Conservation (phyloP, 92 coral and sea anemone species). For the Actinostola sp. region DNA sequence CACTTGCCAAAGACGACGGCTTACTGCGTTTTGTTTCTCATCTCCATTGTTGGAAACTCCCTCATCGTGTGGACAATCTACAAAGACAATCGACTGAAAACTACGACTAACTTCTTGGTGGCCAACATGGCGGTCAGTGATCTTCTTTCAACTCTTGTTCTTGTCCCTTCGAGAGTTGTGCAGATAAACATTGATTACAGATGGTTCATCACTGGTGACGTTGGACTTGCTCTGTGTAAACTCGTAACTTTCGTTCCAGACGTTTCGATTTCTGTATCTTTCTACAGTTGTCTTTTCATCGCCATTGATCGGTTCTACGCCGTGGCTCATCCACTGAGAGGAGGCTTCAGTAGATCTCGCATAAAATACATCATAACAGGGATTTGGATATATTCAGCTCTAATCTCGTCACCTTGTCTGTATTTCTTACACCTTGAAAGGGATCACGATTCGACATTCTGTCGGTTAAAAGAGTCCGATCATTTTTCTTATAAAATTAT, state of each 20-base stretch:
- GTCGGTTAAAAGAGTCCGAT: too few species aligned
- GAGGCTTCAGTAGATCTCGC: slow-evolving; percentile 11
- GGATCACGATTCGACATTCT: background rate
- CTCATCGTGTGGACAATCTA: background rate
- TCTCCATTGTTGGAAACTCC: background rate
- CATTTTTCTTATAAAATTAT: too few species aligned
- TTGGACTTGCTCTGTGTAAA: slow-evolving; percentile 10
- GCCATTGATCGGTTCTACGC: slow-evolving; percentile 3
- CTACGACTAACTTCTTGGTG: slow-evolving; percentile 6
- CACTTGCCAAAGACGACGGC: slow-evolving; percentile 1
- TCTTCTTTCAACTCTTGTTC: background rate
- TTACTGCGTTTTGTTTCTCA: background rate
- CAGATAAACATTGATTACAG: background rate
- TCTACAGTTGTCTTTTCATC: slow-evolving; percentile 15
- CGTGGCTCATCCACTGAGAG: slow-evolving; percentile 15
- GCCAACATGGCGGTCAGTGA: slow-evolving; percentile 27
- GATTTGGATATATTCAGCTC: slow-evolving; percentile 17
- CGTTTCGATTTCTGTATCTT: background rate
- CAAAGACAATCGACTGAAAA: slow-evolving; percentile 2
- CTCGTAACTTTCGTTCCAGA: background rate
- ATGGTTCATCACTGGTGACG: background rate
- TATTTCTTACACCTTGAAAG: background rate
- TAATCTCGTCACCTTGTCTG: background rate
- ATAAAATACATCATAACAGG: slow-evolving; percentile 20
- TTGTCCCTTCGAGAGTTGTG: background rate